A percentile compares a stretch with the other conserved stretches of the same genome.
phyloP scores from a whole-genome alignment of 2,113 vertebrate species.

The Sceloporus tristichus region DNA sequence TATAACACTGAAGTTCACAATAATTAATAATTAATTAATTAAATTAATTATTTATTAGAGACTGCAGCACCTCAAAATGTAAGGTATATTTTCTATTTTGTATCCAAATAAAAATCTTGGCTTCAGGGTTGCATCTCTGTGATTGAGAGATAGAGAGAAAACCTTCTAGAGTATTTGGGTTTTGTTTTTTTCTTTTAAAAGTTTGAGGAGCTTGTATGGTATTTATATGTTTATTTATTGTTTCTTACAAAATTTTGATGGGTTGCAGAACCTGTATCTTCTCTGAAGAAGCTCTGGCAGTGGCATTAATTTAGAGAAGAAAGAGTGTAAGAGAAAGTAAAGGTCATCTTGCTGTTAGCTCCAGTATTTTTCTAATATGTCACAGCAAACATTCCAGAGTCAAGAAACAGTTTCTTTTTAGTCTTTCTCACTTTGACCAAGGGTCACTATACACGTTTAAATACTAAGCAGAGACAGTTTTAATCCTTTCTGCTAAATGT shows the following conservation, averaged over 20 bases:
- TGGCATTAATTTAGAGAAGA: conserved; percentile 31
- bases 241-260: background rate
- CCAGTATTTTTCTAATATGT: background rate
- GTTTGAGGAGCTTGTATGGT: background rate
- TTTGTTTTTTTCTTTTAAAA: background rate
- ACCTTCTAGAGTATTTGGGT: background rate
- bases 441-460: background rate
- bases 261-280: conserved; percentile 19
- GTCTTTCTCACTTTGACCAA: background rate
- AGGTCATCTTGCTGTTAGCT: background rate
- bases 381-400: background rate
- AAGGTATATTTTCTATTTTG: background rate
- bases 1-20: background rate
- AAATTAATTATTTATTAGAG: background rate
- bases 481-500: background rate
- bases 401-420: too few relatives aligned
- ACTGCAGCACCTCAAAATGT: background rate
- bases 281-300: conserved; percentile 44
- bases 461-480: background rate
- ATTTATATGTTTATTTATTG: background rate
- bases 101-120: background rate
- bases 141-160: background rate
- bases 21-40: too few relatives aligned
- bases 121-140: background rate
- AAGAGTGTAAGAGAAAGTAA: background rate